A percentile compares a stretch with the other conserved stretches of the same genome.
phyloP scores from a whole-genome alignment of 1,140 invertebrate species.

The Euglossa dilemma region DNA sequence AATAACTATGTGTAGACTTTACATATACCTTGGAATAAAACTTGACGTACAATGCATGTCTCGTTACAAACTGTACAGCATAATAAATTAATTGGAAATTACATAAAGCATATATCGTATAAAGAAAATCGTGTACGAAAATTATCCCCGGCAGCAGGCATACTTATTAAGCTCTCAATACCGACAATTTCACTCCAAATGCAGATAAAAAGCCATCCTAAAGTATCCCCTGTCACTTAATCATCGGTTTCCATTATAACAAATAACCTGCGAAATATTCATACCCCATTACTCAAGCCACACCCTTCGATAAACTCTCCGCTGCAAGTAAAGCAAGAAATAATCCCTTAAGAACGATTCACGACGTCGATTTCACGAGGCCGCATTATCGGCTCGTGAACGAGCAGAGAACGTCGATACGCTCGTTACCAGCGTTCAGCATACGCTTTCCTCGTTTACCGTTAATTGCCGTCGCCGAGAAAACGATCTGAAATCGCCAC shows the following conservation, averaged over 20 bases:
- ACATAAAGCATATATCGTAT: no score
- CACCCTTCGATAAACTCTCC: not conserved
- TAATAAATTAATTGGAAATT: no score
- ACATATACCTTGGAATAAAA: no score
- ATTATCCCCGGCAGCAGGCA: no score
- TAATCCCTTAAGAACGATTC: not conserved
- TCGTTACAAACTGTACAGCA: no score
- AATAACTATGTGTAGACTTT: not conserved
- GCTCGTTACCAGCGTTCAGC: not conserved
- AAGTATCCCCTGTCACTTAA: not conserved
- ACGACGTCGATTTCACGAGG: not conserved
- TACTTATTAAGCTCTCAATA: no score
- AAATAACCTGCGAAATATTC: not conserved
- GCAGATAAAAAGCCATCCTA: no score
- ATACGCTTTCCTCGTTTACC: slow-evolving; percentile 11
- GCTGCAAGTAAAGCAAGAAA: not conserved
- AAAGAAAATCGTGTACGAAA: no score
- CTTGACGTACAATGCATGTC: no score
- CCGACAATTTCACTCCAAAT: no score
- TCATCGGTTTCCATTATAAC: not conserved
- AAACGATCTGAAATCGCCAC: slow-evolving; percentile 21
- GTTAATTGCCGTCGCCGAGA: slow-evolving; percentile 26
- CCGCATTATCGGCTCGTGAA: not conserved
- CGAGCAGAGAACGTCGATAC: not conserved
- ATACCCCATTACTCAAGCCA: not conserved